Percentiles rank a stretch among this genome's conserved stretches.
phyloP scores from a whole-genome alignment of 2,797 vertebrate genomes.

The Sebastes glaucus region DNA sequence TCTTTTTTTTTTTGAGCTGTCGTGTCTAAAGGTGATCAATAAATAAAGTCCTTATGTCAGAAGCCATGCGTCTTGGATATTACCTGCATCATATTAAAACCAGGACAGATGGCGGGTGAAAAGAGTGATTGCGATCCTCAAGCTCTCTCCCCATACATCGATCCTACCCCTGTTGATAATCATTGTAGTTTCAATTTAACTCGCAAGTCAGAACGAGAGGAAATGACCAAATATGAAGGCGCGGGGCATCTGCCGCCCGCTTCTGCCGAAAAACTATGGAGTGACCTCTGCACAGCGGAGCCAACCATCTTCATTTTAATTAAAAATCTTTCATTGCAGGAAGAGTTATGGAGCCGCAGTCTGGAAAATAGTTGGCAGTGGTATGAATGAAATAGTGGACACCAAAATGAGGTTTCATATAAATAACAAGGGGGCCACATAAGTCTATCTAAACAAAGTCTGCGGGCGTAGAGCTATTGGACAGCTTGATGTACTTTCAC shows the following conservation, averaged over 20 bases:
- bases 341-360: conserved; percentile 74
- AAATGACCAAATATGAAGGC: conserved; percentile 66
- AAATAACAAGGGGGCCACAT: conserved; percentile 62
- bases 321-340: conserved; percentile 80
- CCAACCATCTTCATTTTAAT: conserved; percentile 82
- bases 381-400: conserved; percentile 70
- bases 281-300: conserved; percentile 72
- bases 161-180: conserved; percentile 65
- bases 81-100: conserved; percentile 76
- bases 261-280: conserved; percentile 61
- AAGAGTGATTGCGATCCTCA: conserved; percentile 42
- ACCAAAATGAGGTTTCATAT: conserved; percentile 68
- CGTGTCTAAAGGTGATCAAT: conserved; percentile 78
- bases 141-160: conserved; percentile 28
- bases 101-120: conserved; percentile 78
- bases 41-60: conserved; percentile 81
- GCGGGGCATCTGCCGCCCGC: conserved; percentile 19
- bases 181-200: conserved; percentile 73
- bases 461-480: neutral
- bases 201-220: conserved; percentile 53
- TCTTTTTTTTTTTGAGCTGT: conserved; percentile 63
- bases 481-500: conserved; percentile 16
- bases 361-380: conserved; percentile 73
- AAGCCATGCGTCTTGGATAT: conserved; percentile 74
- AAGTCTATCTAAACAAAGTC: conserved; percentile 73